A percentile compares a stretch with the other conserved stretches of the same genome.
These are phyloP conservation scores for Phalacrocorax pelagicus DNA, from an alignment of 2,113 vertebrate genomes.

Conservation along the genomic window DNA sequence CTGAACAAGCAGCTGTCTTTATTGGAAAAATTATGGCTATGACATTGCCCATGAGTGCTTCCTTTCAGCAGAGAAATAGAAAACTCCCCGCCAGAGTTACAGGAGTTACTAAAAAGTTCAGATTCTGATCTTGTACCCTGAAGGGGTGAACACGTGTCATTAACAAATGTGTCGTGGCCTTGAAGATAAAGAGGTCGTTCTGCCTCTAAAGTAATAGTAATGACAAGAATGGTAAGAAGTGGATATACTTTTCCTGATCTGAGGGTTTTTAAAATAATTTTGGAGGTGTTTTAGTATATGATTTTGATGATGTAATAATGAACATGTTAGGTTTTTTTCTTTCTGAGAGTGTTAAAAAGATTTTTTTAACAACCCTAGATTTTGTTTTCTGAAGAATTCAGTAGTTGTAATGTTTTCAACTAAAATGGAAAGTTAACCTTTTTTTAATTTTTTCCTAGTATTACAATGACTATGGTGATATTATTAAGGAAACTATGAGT, in stretches of 20 bases:
- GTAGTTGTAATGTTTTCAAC: background rate
- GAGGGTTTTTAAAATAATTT: background rate
- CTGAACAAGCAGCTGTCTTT: background rate
- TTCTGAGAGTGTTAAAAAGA: background rate
- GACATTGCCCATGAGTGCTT: background rate
- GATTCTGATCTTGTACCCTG: background rate
- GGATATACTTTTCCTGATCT: background rate
- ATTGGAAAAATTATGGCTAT: background rate
- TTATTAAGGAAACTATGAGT: constrained; percentile 99
- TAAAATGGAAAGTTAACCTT: background rate
- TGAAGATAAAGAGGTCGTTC: constrained; percentile 23
- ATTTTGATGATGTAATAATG: background rate
- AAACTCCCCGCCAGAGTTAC: background rate
- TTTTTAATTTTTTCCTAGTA: constrained; percentile 80
- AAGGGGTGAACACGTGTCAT: background rate
- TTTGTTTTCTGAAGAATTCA: background rate
- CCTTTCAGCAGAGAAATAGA: background rate
- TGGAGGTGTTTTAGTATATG: background rate
- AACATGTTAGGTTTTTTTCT: background rate
- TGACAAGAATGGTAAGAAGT: background rate
- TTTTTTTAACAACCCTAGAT: background rate
- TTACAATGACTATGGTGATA: constrained; percentile 98
- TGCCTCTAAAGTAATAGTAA: background rate
- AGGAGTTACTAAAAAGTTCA: background rate
- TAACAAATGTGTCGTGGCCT: constrained; percentile 32